These are phyloP conservation scores for Sesamia nonagrioides DNA, from an alignment of 1,140 invertebrate genomes.

Conservation along the genomic window DNA sequence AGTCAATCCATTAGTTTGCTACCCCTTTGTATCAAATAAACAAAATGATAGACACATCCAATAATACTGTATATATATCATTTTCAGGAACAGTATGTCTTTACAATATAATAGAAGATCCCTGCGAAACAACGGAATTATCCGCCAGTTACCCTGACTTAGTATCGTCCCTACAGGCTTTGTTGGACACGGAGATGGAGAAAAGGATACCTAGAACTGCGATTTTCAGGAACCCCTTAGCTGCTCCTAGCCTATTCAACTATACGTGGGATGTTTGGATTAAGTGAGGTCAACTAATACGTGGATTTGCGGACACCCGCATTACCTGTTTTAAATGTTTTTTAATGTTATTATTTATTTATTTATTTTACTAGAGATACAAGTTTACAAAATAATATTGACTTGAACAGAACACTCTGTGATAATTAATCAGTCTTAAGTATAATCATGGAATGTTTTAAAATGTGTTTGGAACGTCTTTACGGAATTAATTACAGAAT, in stretches of 20 bases:
- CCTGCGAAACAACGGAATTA: slow-evolving; percentile 73
- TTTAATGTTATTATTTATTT: not conserved
- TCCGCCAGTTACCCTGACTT: slow-evolving; percentile 63
- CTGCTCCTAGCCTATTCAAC: slow-evolving; percentile 65
- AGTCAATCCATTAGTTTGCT: too few species aligned
- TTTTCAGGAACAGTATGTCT: slow-evolving; percentile 72
- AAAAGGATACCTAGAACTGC: slow-evolving; percentile 65
- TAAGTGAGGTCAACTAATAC: not conserved
- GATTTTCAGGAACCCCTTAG: slow-evolving; percentile 60
- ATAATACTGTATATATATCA: not conserved
- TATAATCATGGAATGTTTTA: not conserved
- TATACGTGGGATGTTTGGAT: slow-evolving; percentile 64
- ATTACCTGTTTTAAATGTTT: too few species aligned
- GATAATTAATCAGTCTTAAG: not conserved
- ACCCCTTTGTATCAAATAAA: too few species aligned
- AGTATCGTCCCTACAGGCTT: slow-evolving; percentile 57
- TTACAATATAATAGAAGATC: slow-evolving; percentile 76
- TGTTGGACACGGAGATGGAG: slow-evolving; percentile 64
- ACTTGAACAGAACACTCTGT: not conserved
- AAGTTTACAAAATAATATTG: too few species aligned
- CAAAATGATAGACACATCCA: too few species aligned
- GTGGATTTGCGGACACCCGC: not conserved
- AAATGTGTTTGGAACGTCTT: not conserved
- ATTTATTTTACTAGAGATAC: not conserved
- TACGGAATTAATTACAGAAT: too few species aligned